Evolutionary conservation across 2,888 invertebrate species (phyloP).

Genomic region (Notodromas monacha): DNA sequence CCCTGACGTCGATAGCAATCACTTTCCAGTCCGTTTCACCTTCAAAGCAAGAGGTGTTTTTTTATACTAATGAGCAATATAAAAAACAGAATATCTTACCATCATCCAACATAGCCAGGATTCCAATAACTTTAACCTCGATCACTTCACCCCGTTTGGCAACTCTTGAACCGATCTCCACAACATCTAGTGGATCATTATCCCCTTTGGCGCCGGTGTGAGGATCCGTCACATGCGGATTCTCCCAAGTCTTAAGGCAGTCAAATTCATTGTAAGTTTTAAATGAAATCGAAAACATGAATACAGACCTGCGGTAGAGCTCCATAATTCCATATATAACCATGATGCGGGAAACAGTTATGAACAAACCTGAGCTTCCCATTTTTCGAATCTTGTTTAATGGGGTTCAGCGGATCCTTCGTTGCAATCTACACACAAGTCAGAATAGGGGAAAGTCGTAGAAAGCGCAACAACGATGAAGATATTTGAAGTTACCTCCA

Average conservation of each 20-base stretch:
- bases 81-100: too few relatives aligned
- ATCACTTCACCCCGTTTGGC: conserved; percentile 39
- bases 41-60: too few relatives aligned
- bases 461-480: background rate
- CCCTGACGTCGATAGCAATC: conserved; percentile 63
- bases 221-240: conserved; percentile 61
- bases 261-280: too few relatives aligned
- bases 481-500: conserved; percentile 55
- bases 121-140: conserved; percentile 65
- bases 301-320: conserved; percentile 74
- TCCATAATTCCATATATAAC: conserved; percentile 99
- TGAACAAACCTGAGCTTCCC: conserved; percentile 75
- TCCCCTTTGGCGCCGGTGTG: conserved; percentile 78
- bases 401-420: conserved; percentile 67
- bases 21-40: conserved; percentile 99
- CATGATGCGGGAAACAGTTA: conserved; percentile 94
- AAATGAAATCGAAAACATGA: too few relatives aligned
- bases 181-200: conserved; percentile 90
- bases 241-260: conserved; percentile 55
- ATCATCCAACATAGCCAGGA: conserved; percentile 72
- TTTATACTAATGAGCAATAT: too few relatives aligned
- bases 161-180: conserved; percentile 57
- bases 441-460: too few relatives aligned
- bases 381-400: conserved; percentile 93
- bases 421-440: conserved; percentile 23